phyloP scores from a whole-genome alignment of 2,797 vertebrate species.

The Tolypeutes matacus region DNA sequence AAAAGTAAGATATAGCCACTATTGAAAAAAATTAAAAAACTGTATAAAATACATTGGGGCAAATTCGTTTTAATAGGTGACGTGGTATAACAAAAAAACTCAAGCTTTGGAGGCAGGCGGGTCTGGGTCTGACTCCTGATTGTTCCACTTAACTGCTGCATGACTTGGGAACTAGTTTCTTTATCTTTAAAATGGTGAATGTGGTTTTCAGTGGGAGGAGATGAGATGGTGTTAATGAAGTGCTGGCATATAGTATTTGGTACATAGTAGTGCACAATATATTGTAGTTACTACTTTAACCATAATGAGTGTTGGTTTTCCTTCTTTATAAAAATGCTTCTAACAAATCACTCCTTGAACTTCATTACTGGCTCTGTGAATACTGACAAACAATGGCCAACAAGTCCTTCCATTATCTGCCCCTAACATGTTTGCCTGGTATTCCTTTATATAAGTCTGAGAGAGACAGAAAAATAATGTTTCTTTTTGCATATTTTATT shows the following conservation, averaged over 20 bases:
- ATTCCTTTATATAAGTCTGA: background rate
- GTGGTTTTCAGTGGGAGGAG: background rate
- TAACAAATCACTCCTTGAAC: background rate
- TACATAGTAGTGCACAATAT: background rate
- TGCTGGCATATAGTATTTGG: background rate
- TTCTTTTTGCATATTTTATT: background rate
- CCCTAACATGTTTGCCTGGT: background rate
- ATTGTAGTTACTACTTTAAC: background rate
- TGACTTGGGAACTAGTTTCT: rapidly evolving
- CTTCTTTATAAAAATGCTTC: background rate
- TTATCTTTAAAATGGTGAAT: background rate
- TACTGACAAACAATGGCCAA: background rate
- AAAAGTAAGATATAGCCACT: background rate
- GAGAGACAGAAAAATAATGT: background rate
- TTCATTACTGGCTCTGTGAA: background rate
- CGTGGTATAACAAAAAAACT: background rate
- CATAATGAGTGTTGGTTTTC: background rate
- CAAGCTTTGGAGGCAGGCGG: background rate
- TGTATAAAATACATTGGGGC: background rate
- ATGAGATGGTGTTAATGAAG: background rate
- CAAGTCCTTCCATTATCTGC: background rate
- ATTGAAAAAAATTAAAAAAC: background rate
- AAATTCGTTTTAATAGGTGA: background rate
- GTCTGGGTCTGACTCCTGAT: too few relatives aligned
- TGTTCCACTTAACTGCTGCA: background rate